Evolutionary conservation across 2,113 vertebrate genomes (phyloP).

Genomic region (Tupaia chinensis): DNA sequence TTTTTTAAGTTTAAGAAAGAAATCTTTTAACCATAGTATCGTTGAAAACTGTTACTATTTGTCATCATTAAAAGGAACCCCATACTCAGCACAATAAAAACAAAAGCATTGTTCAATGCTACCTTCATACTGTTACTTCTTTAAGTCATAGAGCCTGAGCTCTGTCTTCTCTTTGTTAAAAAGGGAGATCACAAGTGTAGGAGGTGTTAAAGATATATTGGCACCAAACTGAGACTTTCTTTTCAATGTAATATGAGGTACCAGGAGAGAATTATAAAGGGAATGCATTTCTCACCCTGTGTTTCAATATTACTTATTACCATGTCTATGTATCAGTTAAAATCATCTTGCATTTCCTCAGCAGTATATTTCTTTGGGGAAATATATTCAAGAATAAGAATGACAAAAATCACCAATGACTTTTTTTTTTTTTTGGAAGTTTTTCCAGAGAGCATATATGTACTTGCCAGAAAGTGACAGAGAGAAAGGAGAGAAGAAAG

Average conservation of each 20-base stretch:
- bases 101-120: neutral
- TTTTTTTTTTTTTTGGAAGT: no score
- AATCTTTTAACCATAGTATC: neutral
- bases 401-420: neutral
- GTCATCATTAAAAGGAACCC: neutral
- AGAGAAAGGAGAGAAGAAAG: no score
- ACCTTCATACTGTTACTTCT: neutral
- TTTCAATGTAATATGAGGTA: neutral
- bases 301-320: neutral
- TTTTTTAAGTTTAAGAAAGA: neutral
- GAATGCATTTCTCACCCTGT: neutral
- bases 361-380: neutral
- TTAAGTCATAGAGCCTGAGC: neutral
- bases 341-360: neutral
- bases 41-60: neutral
- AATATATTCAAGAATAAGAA: neutral
- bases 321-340: neutral
- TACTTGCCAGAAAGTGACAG: no score
- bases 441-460: no score
- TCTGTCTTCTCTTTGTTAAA: neutral
- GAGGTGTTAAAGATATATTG: neutral
- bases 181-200: neutral
- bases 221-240: neutral
- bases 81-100: neutral
- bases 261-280: neutral